These are phyloP conservation scores for Mormyrus proboscirostris DNA, from an alignment of 2,797 vertebrate species.

Conservation along the genomic window DNA sequence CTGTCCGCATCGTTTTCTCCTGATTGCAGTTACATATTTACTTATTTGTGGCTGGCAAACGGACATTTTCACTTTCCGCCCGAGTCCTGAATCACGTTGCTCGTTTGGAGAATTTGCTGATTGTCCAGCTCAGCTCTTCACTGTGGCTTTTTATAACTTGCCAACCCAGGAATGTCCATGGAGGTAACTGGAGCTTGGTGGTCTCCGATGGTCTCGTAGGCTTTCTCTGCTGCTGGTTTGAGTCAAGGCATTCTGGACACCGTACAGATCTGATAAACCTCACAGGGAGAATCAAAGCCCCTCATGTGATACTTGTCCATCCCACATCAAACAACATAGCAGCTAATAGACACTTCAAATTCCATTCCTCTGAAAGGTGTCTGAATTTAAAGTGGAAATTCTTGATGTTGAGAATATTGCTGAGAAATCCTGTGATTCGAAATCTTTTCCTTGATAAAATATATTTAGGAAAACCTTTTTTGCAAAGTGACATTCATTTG, in stretches of 20 bases:
- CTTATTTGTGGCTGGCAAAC: neutral
- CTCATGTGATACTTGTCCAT: neutral
- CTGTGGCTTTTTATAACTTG: constrained; percentile 43
- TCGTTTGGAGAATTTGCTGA: constrained; percentile 44
- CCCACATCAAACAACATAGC: neutral
- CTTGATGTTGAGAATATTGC: neutral
- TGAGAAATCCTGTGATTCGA: neutral
- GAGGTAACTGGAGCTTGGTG: constrained; percentile 34
- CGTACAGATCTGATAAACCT: neutral
- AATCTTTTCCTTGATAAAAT: neutral
- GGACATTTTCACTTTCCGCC: constrained; percentile 5
- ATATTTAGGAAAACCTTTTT: neutral
- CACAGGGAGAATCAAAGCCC: neutral
- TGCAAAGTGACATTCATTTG: neutral
- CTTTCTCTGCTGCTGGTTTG: neutral
- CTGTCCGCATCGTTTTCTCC: neutral
- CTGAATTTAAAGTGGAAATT: neutral
- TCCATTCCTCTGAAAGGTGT: neutral
- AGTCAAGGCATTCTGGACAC: neutral
- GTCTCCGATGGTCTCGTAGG: constrained; percentile 21
- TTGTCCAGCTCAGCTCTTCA: constrained; percentile 17
- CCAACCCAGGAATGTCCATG: constrained; percentile 40
- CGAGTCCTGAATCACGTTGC: neutral
- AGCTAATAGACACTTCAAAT: neutral
- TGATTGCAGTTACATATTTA: constrained; percentile 12